These are phyloP conservation scores for Cydia fagiglandana DNA, from an alignment of 1,140 invertebrate species.

Conservation along the genomic window DNA sequence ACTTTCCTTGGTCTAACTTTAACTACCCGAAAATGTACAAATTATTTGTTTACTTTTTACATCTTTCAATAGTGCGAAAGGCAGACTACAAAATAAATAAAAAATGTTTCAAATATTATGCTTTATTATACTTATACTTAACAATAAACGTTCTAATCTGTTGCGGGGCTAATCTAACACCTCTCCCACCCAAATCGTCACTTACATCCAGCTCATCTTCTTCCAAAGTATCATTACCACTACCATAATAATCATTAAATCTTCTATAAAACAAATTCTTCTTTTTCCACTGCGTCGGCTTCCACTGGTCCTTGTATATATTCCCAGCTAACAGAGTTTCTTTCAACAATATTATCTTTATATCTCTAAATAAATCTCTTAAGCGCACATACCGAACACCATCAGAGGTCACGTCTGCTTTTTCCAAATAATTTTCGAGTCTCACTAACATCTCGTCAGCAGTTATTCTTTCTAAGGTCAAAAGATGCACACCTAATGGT, in stretches of 20 bases:
- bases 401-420: constrained; percentile 80
- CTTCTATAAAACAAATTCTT: constrained; percentile 49
- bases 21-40: no score
- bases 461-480: constrained; percentile 90
- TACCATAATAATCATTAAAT: constrained; percentile 55
- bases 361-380: constrained; percentile 78
- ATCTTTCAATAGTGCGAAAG: no score
- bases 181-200: constrained; percentile 37
- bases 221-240: constrained; percentile 9
- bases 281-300: constrained; percentile 74
- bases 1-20: no score
- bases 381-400: constrained; percentile 50
- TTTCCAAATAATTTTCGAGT: constrained; percentile 93
- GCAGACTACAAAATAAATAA: no score
- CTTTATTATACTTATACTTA: background rate
- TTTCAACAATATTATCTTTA: constrained; percentile 76
- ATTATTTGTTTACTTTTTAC: no score
- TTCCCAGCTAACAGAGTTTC: constrained; percentile 86
- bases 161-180: constrained; percentile 48
- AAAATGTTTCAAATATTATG: background rate
- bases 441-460: constrained; percentile 85
- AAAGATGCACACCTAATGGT: constrained; percentile 89
- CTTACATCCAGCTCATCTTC: constrained; percentile 30
- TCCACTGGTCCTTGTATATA: constrained; percentile 77
- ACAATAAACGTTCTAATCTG: constrained; percentile 51